A percentile compares a stretch with the other conserved stretches of the same genome.
Conservation (phyloP, 2,797 vertebrate genomes). For the Kryptolebias ocellatus region DNA sequence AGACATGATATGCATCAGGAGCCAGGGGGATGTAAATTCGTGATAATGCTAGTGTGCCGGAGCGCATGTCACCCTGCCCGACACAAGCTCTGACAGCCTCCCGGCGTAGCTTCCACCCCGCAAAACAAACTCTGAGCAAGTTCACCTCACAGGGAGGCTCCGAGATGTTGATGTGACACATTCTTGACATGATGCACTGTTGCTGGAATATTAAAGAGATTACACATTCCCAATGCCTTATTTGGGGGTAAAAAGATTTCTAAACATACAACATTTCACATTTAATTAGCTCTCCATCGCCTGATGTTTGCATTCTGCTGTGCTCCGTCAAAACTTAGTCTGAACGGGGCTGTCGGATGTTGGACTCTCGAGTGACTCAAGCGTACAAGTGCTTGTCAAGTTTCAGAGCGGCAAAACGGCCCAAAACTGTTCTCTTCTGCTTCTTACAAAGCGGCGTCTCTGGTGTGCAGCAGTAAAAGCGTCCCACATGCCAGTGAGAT, state of each 20-base stretch:
- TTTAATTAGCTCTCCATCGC: conserved; percentile 16
- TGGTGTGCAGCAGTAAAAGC: conserved; percentile 58
- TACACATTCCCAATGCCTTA: conserved; percentile 28
- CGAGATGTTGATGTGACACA: conserved; percentile 54
- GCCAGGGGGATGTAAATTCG: conserved; percentile 61
- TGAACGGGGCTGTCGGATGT: conserved; percentile 2
- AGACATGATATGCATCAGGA: conserved; percentile 62
- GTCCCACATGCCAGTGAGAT: conserved; percentile 57
- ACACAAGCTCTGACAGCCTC: conserved; percentile 72
- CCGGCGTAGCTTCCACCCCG: conserved; percentile 44
- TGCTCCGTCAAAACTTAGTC: conserved; percentile 8
- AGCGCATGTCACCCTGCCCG: conserved; percentile 60
- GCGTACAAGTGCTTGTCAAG: conserved; percentile 29
- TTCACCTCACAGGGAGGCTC: conserved; percentile 54
- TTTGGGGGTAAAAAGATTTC: conserved; percentile 27
- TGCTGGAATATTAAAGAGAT: conserved; percentile 39
- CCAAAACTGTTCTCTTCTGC: conserved; percentile 31
- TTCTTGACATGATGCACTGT: conserved; percentile 50
- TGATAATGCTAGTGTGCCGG: conserved; percentile 63
- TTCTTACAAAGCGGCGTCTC: conserved; percentile 26
- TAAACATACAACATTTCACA: conserved; percentile 14
- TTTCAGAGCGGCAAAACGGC: conserved; percentile 27
- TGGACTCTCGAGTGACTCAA: conserved; percentile 12
- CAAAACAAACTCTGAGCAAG: conserved; percentile 53
- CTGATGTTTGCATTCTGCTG: conserved; percentile 10